Evolutionary conservation across 2,888 invertebrate genomes (phyloP), one percentile per base, ranked within the genome.

Genomic region (Pyralis farinalis): DNA sequence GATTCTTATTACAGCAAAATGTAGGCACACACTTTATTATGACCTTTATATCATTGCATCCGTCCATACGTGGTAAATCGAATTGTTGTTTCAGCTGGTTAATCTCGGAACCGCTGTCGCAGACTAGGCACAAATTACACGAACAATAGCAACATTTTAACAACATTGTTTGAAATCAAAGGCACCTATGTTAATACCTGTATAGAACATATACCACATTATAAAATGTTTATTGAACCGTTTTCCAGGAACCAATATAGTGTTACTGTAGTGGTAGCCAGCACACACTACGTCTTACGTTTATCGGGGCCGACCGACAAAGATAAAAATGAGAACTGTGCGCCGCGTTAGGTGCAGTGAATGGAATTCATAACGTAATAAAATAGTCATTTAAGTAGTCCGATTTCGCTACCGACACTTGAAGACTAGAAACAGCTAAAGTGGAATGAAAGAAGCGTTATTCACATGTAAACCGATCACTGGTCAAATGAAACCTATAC

Each of bases 301-400:
- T 60, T 70, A 69, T 70, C 71, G 51, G 53, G 48, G 50, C 52
- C 58, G 70, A 58, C 59, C 68, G 60, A 68, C 53, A 59, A 68
- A 67, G 70, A 69, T 68, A 69, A 63, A 58, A 55, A 43, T 42
- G 43, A 50, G 51, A 49, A 52, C 39, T 43, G 46, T 51, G 9
- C 29, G 38, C 29, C 10, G 20, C 29, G 21, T 20, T 21, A 9
- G 30, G 21, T 30, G 10, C 37, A n/a, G 25, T 28, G 30, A 39
- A 31, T 31, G 32, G 16, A 12, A 32, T 20, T 31, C 20, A 32
- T 31, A 12, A 9, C 9, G 32, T 31, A 36, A 36, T 41, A 27
- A 36, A 36, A 36, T 36, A n/a, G 41, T 31, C 31, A 25, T 35
- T 7, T 30, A 20, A 22, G 21, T 31, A 21, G 8, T 30, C 21